Conservation (phyloP, 2,888 invertebrate species). For the Corythucha ciliata region DNA sequence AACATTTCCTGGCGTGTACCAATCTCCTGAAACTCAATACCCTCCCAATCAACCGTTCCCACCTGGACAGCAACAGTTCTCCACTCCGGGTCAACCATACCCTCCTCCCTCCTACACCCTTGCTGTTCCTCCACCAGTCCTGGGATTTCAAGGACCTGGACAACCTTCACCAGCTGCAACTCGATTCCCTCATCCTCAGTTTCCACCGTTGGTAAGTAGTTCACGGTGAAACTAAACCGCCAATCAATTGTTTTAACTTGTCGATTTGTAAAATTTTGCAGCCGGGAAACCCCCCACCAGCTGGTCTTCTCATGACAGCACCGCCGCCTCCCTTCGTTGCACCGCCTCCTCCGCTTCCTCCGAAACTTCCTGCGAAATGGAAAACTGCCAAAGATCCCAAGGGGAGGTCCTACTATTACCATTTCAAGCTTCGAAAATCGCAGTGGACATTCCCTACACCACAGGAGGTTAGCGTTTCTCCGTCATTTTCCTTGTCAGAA, state of each 20-base stretch:
- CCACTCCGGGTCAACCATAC: no score
- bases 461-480: slow-evolving; percentile 17
- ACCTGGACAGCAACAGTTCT: no score
- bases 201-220: no score
- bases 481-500: no score
- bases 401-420: slow-evolving; percentile 82
- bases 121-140: slow-evolving; percentile 8
- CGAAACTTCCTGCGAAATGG: slow-evolving; percentile 76
- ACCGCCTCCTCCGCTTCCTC: slow-evolving; percentile 35
- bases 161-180: slow-evolving; percentile 26
- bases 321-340: slow-evolving; percentile 27
- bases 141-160: slow-evolving; percentile 9
- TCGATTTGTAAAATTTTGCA: neutral
- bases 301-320: neutral
- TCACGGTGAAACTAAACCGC: no score
- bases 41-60: no score
- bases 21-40: no score
- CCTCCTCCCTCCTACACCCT: no score
- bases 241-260: slow-evolving; percentile 17
- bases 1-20: no score
- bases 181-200: no score
- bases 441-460: slow-evolving; percentile 54
- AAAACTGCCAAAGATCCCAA: slow-evolving; percentile 73
- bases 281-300: slow-evolving; percentile 6
- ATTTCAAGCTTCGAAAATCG: slow-evolving; percentile 62